Evolutionary conservation across 2,888 invertebrate species (phyloP).

Genomic region (Sinohyriopsis cumingii): DNA sequence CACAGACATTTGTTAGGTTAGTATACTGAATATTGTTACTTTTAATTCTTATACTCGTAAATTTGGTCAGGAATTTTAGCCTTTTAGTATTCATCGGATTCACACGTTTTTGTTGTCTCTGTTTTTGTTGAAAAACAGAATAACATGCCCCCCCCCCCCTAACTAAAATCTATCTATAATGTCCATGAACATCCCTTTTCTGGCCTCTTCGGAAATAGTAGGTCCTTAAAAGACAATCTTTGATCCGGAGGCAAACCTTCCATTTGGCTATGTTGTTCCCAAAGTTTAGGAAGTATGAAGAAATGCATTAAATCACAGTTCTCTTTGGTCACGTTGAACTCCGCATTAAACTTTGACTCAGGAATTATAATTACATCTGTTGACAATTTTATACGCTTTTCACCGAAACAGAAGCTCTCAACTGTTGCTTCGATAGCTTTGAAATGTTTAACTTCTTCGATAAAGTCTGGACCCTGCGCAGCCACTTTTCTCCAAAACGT

Average conservation of each 20-base stretch:
- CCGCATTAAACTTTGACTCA: constrained; percentile 30
- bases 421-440: constrained; percentile 34
- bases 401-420: constrained; percentile 44
- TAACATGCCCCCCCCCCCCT: too few relatives aligned
- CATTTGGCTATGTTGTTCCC: constrained; percentile 36
- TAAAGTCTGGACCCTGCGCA: constrained; percentile 49
- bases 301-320: constrained; percentile 48
- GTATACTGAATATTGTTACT: too few relatives aligned
- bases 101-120: too few relatives aligned
- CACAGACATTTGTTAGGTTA: too few relatives aligned
- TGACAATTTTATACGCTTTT: constrained; percentile 19
- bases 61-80: too few relatives aligned
- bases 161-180: too few relatives aligned
- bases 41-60: too few relatives aligned
- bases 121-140: too few relatives aligned
- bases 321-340: constrained; percentile 38
- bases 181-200: too few relatives aligned
- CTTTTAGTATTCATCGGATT: too few relatives aligned
- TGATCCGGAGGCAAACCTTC: constrained; percentile 26
- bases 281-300: constrained; percentile 40
- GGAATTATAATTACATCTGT: constrained; percentile 28
- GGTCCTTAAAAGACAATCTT: too few relatives aligned
- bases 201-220: too few relatives aligned
- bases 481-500: constrained; percentile 61
- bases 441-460: constrained; percentile 51